These are phyloP conservation scores for Lerista edwardsae DNA, from an alignment of 2,797 vertebrate genomes.

Conservation along the genomic window DNA sequence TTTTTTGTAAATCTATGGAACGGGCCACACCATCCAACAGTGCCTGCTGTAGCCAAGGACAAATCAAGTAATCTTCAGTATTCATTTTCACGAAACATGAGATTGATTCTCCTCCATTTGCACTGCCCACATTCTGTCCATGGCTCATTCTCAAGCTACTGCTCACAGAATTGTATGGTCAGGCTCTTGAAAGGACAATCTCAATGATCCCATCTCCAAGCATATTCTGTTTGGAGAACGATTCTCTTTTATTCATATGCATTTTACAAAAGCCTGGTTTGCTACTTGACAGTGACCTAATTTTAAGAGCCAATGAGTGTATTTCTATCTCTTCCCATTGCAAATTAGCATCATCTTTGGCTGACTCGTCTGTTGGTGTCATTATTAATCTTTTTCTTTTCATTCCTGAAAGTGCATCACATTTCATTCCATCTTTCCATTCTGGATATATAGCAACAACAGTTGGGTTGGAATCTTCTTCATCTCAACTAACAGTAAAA, in stretches of 20 bases:
- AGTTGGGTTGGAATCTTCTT: no score
- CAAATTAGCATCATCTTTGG: constrained; percentile 14
- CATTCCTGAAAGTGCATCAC: background rate
- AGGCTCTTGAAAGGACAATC: background rate
- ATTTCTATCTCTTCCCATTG: constrained; percentile 15
- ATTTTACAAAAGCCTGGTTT: background rate
- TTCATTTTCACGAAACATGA: background rate
- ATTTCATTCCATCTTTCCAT: background rate
- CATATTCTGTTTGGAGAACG: background rate
- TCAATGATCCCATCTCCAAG: background rate
- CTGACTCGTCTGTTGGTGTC: background rate
- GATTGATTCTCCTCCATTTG: background rate
- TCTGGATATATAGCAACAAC: no score
- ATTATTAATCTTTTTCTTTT: constrained; percentile 5
- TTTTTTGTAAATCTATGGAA: background rate
- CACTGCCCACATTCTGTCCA: background rate
- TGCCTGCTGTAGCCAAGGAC: background rate
- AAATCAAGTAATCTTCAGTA: background rate
- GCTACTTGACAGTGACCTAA: background rate
- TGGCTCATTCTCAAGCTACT: background rate
- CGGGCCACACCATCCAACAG: background rate
- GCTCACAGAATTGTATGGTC: background rate
- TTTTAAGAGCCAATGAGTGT: constrained; percentile 8
- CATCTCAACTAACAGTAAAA: no score
- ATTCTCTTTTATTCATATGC: background rate